A percentile compares a stretch with the other conserved stretches of the same genome.
Conservation (phyloP, 2,113 vertebrate species). For the Oryzias woworae region DNA sequence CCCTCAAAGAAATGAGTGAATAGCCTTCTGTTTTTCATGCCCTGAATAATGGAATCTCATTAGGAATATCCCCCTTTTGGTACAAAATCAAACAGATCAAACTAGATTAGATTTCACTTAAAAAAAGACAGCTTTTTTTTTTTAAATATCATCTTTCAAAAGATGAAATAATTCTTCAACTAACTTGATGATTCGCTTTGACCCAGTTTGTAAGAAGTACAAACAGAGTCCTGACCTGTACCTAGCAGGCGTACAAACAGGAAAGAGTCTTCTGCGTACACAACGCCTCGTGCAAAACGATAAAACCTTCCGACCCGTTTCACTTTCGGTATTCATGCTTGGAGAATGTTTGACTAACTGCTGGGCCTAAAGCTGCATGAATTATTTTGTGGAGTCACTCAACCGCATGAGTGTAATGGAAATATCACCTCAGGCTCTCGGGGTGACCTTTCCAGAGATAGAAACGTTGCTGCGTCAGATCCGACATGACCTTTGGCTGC, state of each 20-base stretch:
- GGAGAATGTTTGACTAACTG: too few relatives aligned
- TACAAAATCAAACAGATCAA: too few relatives aligned
- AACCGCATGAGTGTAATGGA: background rate
- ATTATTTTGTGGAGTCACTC: background rate
- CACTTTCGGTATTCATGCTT: too few relatives aligned
- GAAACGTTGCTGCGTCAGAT: conserved; percentile 16
- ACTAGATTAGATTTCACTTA: too few relatives aligned
- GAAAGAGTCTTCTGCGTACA: conserved; percentile 1
- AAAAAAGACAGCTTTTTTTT: background rate
- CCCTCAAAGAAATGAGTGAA: too few relatives aligned
- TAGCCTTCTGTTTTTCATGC: too few relatives aligned
- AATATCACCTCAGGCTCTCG: background rate
- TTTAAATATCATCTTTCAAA: too few relatives aligned
- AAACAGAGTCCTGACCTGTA: background rate
- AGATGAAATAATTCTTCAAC: conserved; percentile 46
- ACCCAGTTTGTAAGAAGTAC: conserved; percentile 62
- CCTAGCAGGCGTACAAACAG: conserved; percentile 10
- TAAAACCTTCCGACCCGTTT: too few relatives aligned
- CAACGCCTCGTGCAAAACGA: too few relatives aligned
- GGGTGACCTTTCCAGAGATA: conserved; percentile 16
- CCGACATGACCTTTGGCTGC: conserved; percentile 19
- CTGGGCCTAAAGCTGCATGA: too few relatives aligned
- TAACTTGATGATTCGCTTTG: conserved; percentile 36
- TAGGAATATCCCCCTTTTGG: too few relatives aligned
- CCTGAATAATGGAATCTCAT: too few relatives aligned